A percentile compares a stretch with the other conserved stretches of the same genome.
phyloP scores from a whole-genome alignment of 2,113 vertebrate species.

The rabbit (Oryctolagus cuniculus) region DNA sequence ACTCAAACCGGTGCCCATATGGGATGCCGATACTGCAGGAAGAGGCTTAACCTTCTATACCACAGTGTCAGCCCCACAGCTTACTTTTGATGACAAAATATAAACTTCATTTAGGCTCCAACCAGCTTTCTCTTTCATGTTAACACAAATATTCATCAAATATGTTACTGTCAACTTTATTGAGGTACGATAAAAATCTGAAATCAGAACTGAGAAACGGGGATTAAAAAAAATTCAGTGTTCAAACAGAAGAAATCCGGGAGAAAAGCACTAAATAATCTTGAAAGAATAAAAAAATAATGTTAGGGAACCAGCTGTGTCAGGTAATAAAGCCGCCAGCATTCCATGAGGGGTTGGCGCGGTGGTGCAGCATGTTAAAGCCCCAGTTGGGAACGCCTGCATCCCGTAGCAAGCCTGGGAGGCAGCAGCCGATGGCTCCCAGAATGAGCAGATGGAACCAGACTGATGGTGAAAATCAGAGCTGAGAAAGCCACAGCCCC shows the following conservation, averaged over 20 bases:
- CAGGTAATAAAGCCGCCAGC: neutral
- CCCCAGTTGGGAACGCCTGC: too few species aligned
- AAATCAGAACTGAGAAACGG: neutral
- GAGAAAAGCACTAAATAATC: neutral
- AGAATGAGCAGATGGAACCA: neutral
- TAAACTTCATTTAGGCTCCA: constrained; percentile 1
- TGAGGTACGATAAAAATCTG: neutral
- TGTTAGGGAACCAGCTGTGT: neutral
- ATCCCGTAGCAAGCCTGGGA: neutral
- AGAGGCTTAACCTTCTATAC: neutral
- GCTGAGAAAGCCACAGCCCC: neutral
- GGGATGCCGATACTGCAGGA: too few species aligned
- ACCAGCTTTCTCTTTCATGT: neutral
- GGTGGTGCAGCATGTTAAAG: too few species aligned
- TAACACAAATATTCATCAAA: neutral
- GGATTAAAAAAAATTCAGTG: constrained; percentile 8
- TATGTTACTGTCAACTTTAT: neutral
- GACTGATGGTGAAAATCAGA: neutral
- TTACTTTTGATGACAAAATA: neutral
- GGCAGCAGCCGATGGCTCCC: neutral
- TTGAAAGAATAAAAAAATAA: neutral
- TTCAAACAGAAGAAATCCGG: constrained; percentile 21
- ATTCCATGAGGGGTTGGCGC: neutral
- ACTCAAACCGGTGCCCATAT: too few species aligned
- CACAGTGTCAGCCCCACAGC: too few species aligned